Conservation (phyloP, 1,140 invertebrate genomes). For the Hermetia illucens region DNA sequence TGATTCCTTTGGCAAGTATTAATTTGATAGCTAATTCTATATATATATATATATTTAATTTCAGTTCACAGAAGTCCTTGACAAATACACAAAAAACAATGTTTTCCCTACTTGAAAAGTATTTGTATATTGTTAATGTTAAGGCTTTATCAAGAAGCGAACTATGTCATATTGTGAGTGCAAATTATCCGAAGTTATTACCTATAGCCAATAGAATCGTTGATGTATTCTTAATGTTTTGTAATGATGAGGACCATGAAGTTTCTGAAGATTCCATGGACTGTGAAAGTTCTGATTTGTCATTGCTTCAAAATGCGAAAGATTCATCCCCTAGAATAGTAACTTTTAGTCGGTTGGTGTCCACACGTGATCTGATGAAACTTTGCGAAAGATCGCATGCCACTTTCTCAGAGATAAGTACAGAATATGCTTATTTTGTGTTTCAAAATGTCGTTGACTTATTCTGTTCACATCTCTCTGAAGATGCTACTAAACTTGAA, state of each 20-base stretch:
- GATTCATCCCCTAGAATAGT: too few relatives aligned
- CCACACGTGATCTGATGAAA: constrained; percentile 83
- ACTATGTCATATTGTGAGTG: constrained; percentile 49
- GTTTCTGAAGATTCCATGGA: constrained; percentile 16
- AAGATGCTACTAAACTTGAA: constrained; percentile 43
- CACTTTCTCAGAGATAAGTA: constrained; percentile 59
- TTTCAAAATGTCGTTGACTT: constrained; percentile 86
- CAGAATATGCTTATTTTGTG: constrained; percentile 59
- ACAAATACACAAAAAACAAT: constrained; percentile 46
- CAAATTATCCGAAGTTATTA: constrained; percentile 53
- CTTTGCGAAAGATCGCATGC: constrained; percentile 68
- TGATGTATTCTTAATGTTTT: constrained; percentile 71
- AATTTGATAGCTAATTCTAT: constrained; percentile 8
- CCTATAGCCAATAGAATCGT: constrained; percentile 65
- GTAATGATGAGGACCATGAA: constrained; percentile 38
- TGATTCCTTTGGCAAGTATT: constrained; percentile 1
- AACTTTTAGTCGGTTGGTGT: constrained; percentile 53
- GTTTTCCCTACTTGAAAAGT: constrained; percentile 57
- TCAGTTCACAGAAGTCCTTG: constrained; percentile 39
- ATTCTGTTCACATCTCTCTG: constrained; percentile 49
- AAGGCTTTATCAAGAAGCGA: constrained; percentile 63
- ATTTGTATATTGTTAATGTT: constrained; percentile 68
- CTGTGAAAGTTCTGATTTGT: constrained; percentile 15
- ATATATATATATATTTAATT: constrained; percentile 17
- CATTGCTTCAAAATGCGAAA: constrained; percentile 15